Base-by-base conservation (phyloP, 2,888 invertebrate genomes). In the Ormyrus rosae region DNA sequence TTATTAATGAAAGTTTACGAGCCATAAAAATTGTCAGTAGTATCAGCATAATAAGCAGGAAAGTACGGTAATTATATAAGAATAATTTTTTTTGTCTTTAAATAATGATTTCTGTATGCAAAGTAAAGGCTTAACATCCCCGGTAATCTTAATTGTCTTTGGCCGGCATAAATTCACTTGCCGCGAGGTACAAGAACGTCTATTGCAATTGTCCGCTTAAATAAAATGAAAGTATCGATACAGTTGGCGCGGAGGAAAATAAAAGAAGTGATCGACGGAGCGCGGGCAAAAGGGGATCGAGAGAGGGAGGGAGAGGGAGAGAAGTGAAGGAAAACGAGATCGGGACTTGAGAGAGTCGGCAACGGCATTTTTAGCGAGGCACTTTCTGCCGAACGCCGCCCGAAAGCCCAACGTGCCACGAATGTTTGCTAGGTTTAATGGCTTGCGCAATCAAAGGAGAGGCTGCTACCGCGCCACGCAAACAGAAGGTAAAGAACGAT, bases 361-460 rank as follows among this genome's bases (percentile, higher is more conserved):
- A 53, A 48, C 64, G 70, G 74, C 74, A 74, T 74, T 79, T 78
- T 79, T 74, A 79, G 50, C 64, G 63, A 58, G 55, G 61, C 65
- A 65, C 53, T 67, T 72, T 78, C 67, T 51, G 73, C 77, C 50
- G 34, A 60, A 11, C 13, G 55, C 46, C 45, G 64, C 10, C 69
- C 73, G 73, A 69, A 69, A 65, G 67, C 34, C 51, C 64, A 61
- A 80, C 70, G 80, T 80, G 80, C 71, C 80, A 71, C 75, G 67
- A 71, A 80, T 76, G 67, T 72, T 80, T 70, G 71, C 73, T 78
- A 72, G 73, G 51, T 69, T n/a, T 34, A 5, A 13, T 7, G 10
- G 10, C 46, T 76, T 80, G 71, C 68, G 65, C 70, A 80, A 80
- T 70, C 74, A n/a, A 63, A 65, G 74, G 10, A 34, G 58, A 34